Base-by-base conservation (phyloP, 35 echinoderm and acorn worm genomes). In the Anneissia japonica region DNA sequence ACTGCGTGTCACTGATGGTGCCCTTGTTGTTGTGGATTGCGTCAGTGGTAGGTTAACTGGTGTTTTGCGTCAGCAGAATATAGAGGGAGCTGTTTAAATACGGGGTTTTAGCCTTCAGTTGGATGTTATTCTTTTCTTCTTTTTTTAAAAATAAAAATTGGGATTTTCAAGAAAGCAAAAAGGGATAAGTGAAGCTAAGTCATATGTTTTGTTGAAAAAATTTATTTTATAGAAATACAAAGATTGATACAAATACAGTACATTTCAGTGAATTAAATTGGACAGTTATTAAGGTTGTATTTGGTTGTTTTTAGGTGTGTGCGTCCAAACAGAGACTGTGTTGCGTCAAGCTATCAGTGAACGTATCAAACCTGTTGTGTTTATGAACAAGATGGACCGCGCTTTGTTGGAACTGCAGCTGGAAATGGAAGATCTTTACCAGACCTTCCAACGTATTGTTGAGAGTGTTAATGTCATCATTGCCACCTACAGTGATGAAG, bases 341-440 rank as follows among this genome's bases (percentile, higher is more conserved):
- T 83, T 99, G 4, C 76, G 91, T 38, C 96, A 99, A 81, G 96
- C 96, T 74, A 99, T 99, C 75, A 90, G 89, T 34, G 96, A 99
- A 46, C 82, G 96, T 3, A 99, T 99, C 46, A 99, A 94, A 86
- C 96, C 96, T 55, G 89, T 99, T 74, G 46, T 99, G 21, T 99
- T 99, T 84, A 99, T 99, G 96, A 99, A 99, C 96, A 99, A 99
- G 56, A 99, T 99, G 96, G 96, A 99, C 92, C 92, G 96, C 38
- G 96, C 96, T 39, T 86, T 99, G 14, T 83, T 99, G n/a, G 96
- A 99, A 76, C 87, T 99, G 26, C 96, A 99, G 76, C 72, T 99
- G 31, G 96, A 94, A 7, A 37, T 35, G 84, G 92, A 94, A 88
- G 95, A 97, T 87, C 83, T 94, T 12, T 99, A 91, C 37, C 83